A percentile compares a stretch with the other conserved stretches of the same genome.
phyloP scores from a whole-genome alignment of 2,888 invertebrate genomes.

The Euphydryas editha region DNA sequence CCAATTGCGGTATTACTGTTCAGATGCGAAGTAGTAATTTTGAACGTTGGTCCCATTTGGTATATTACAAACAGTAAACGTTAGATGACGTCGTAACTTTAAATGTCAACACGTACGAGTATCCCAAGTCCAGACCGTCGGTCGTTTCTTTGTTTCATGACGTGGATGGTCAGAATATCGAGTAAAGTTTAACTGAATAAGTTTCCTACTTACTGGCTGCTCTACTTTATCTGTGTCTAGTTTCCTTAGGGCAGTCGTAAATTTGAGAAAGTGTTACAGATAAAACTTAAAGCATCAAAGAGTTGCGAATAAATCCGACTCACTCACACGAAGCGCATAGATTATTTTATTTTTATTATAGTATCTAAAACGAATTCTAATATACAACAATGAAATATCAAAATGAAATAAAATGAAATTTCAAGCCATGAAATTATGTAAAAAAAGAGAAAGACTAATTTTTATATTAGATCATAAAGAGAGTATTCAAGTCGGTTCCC shows the following conservation, averaged over 20 bases:
- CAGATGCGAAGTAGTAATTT: constrained; percentile 6
- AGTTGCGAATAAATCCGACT: neutral
- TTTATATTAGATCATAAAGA: neutral
- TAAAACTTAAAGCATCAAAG: neutral
- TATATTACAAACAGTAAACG: constrained; percentile 18
- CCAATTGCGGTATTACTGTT: neutral
- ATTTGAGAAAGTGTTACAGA: neutral
- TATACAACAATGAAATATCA: too few relatives aligned
- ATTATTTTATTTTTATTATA: too few relatives aligned
- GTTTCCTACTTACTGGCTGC: constrained; percentile 53
- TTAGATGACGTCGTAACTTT: constrained; percentile 11
- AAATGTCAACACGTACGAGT: constrained; percentile 15
- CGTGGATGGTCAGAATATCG: constrained; percentile 48
- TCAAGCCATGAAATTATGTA: too few relatives aligned
- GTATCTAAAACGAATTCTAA: too few relatives aligned
- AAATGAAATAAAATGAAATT: too few relatives aligned
- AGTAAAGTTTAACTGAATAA: constrained; percentile 67
- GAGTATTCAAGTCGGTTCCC: neutral
- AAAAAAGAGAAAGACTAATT: too few relatives aligned
- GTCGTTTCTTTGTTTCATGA: constrained; percentile 15
- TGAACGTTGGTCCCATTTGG: constrained; percentile 11
- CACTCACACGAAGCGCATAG: too few relatives aligned
- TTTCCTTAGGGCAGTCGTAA: neutral
- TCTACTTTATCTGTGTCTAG: constrained; percentile 43
- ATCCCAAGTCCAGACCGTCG: constrained; percentile 6